Evolutionary conservation across 2,888 invertebrate species (phyloP), one percentile per base, ranked within the genome.

Genomic region (Epinotia demarniana): DNA sequence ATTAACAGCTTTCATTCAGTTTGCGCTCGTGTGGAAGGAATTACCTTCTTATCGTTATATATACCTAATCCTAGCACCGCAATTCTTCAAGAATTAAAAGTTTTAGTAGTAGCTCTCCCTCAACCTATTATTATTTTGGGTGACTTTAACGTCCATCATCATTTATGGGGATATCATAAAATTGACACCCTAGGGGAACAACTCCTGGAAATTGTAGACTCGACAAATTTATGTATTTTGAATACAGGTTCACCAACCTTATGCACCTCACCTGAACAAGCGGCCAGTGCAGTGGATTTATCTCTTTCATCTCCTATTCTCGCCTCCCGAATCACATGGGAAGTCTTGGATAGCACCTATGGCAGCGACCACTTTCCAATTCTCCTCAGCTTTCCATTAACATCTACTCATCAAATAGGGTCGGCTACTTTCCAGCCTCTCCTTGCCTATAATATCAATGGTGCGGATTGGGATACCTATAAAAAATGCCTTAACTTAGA

Each of bases 281-380:
- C 67, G 11, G 0, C 18, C 18, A 68, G 67, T 43, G 67, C 67
- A 19, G 67, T 68, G 1, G 67, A 57, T 19, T 57, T 68, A 68
- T 19, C 67, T 2, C 33, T 57, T 13, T 12, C 1, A 0, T 57
- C 67, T 5, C 67, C 67, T 13, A 4, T 1, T 0, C 67, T 68
- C 1, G 67, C 67, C 0, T 19, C 67, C 6, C 57, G 33, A 39
- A 39, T 39, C 4, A 13, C 67, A 0, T 68, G 67, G 57, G 39
- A 39, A 8, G 57, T 57, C 1, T 13, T 68, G 2, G 67, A 68
- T 19, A 68, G 67, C 9, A 63, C 63, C 11, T 46, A 19, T 63
- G 46, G 57, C 2, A 68, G 67, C 8, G 67, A 68, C 11, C 67
- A 57, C 6, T 68, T 68, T 6, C 67, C 67, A 0, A 57, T 68